Evolutionary conservation across 2,113 vertebrate species (phyloP), one percentile per base, ranked within the genome.

Genomic region (Burhinus oedicnemus): DNA sequence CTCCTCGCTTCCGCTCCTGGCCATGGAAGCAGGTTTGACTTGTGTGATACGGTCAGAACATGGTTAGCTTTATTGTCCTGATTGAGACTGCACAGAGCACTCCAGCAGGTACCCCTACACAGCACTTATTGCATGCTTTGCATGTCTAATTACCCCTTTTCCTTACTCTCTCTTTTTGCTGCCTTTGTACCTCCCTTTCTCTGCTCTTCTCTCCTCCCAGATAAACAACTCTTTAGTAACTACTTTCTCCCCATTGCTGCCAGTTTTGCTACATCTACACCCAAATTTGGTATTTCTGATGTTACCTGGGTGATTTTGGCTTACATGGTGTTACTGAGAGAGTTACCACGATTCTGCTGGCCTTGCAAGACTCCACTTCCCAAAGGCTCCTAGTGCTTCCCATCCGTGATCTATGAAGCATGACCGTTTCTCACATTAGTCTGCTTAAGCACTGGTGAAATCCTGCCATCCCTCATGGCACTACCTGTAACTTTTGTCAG

Each of bases 381-480:
- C 49, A 61, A 34, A 75, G 25, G 21, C 4, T 3, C 8, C 7
- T 19, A 25, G 22, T 17, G 49, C 38, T 72, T 77, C 12, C 10
- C 4, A 2, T 25, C 0, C 0, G 7, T 44, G n/a, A 21, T 16
- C 52, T 40, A 16, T 64, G 74, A 69, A 69, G 29, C 34, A 11
- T 25, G 42, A 38, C 18, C 2, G 2, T 66, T 84, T 49, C 60
- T 64, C 60, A 26, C 8, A 30, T 71, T n/a, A 34, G 6, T 64
- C 47, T 0, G 0, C 29, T 30, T 45, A 40, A 71, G 36, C 4
- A 5, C 45, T 58, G 34, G 23, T 44, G 38, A 64, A 77, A 72
- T 81, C 52, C 13, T 58, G 5, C n/a, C 34, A n/a, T 49, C 12
- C 38, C 4, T 62, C 20, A 9, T 19, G 42, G 36, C 15, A 8